These are phyloP conservation scores for Actinostola sp. DNA, from an alignment of 92 coral and sea anemone species.

Conservation along the genomic window DNA sequence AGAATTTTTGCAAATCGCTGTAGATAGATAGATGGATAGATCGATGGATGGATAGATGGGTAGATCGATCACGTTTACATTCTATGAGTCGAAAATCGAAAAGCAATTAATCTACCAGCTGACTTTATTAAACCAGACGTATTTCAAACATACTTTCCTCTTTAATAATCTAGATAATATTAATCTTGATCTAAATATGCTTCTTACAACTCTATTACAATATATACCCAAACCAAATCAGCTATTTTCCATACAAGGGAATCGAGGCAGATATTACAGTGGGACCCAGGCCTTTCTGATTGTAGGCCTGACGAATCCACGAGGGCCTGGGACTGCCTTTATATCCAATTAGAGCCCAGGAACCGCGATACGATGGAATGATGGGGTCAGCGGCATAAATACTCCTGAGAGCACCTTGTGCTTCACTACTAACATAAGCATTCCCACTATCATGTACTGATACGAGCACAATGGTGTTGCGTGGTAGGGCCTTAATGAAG, in stretches of 20 bases:
- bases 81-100: too few species aligned
- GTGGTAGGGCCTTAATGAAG: conserved; percentile 44
- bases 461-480: conserved; percentile 49
- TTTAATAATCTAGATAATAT: too few species aligned
- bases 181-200: too few species aligned
- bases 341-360: conserved; percentile 65
- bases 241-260: conserved; percentile 17
- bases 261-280: conserved; percentile 41
- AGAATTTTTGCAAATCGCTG: too few species aligned
- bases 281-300: conserved; percentile 42
- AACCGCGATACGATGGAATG: conserved; percentile 46
- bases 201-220: too few species aligned
- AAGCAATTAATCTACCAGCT: too few species aligned
- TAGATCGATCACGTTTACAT: too few species aligned
- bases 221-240: not conserved
- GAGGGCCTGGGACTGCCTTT: conserved; percentile 69
- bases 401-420: conserved; percentile 45
- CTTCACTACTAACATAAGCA: conserved; percentile 9
- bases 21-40: too few species aligned
- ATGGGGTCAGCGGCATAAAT: conserved; percentile 51
- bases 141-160: too few species aligned
- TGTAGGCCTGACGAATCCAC: conserved; percentile 56
- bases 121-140: too few species aligned
- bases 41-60: too few species aligned
- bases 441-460: conserved; percentile 51